Conservation (phyloP, 2,113 vertebrate genomes). For the Corydoras maculifer region DNA sequence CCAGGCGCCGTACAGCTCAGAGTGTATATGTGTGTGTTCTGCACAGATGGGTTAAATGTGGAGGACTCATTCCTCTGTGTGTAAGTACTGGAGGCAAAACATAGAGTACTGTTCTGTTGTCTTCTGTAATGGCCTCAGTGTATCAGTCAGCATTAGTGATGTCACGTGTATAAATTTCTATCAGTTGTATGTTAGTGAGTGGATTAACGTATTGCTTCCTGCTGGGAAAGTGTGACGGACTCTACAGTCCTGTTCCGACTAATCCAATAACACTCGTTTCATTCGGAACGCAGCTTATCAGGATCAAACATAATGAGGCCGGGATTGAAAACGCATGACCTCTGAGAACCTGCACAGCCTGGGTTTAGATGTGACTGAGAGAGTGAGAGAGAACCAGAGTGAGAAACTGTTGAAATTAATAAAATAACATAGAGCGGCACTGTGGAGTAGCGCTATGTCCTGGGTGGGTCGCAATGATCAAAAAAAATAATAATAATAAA, state of each 20-base stretch:
- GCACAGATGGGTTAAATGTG: too few species aligned
- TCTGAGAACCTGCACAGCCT: not conserved
- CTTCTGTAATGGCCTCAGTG: not conserved
- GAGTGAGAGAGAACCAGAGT: not conserved
- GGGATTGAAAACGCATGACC: slow-evolving; percentile 32
- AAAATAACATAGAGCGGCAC: too few species aligned
- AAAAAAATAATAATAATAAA: not conserved
- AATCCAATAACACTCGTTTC: slow-evolving; percentile 28
- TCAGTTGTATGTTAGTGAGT: slow-evolving; percentile 1
- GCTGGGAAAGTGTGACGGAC: slow-evolving; percentile 4
- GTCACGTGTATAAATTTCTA: slow-evolving; percentile 3
- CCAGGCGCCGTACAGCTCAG: too few species aligned
- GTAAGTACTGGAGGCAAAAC: too few species aligned
- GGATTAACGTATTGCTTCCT: not conserved
- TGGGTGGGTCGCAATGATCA: too few species aligned
- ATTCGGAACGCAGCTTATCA: slow-evolving; percentile 31
- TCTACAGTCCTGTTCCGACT: slow-evolving; percentile 7
- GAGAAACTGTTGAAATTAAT: not conserved
- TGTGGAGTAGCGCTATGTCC: too few species aligned
- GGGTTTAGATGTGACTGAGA: not conserved
- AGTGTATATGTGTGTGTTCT: too few species aligned
- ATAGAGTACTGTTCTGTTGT: not conserved
- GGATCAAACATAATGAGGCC: slow-evolving; percentile 5
- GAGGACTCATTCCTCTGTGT: too few species aligned
- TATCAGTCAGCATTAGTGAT: not conserved